Evolutionary conservation across 35 echinoderm and acorn worm genomes (phyloP), one percentile per base, ranked within the genome.

Genomic region (Heliocidaris tuberculata): DNA sequence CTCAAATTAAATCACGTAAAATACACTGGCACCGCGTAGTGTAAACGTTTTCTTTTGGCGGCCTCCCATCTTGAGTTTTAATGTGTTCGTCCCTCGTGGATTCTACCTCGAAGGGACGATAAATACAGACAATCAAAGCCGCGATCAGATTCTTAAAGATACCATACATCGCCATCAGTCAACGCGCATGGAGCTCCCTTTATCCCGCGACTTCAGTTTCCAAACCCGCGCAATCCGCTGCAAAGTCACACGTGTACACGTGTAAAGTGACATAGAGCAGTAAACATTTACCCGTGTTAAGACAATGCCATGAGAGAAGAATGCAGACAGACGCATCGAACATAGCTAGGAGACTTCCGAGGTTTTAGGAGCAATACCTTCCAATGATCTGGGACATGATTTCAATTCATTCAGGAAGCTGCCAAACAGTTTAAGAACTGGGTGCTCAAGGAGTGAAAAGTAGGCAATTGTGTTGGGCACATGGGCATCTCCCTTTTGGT

Each of bases 201-300:
- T 78, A 78, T 21, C 65, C 65, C 65, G 65, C 65, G 65, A 78
- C 65, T 78, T 78, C 65, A 78, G 65, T 78, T 78, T 78, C 65
- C 27, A 78, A 78, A 78, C 65, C 65, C 65, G 65, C 65, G 19
- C 65, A 78, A 78, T 78, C 65, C 65, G 65, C 65, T 78, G 65
- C 65, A 19, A 78, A 78, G 65, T 78, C 65, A 78, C 65, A 78
- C 65, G 21, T 78, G 65, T n/a, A 78, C 65, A 78, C 65, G 65
- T 78, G 65, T 78, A 78, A 78, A 78, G 65, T 78, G 65, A 78
- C 65, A 78, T 78, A n/a, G 65, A 78, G 65, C 21, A 78, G 65
- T 78, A 78, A 78, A 78, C 65, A 78, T 78, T 78, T 78, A 78
- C 65, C 65, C 65, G 21, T 78, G 65, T 78, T 27, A 78, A 78